These are phyloP conservation scores for Picus viridis DNA, from an alignment of 2,797 vertebrate genomes.

Conservation along the genomic window DNA sequence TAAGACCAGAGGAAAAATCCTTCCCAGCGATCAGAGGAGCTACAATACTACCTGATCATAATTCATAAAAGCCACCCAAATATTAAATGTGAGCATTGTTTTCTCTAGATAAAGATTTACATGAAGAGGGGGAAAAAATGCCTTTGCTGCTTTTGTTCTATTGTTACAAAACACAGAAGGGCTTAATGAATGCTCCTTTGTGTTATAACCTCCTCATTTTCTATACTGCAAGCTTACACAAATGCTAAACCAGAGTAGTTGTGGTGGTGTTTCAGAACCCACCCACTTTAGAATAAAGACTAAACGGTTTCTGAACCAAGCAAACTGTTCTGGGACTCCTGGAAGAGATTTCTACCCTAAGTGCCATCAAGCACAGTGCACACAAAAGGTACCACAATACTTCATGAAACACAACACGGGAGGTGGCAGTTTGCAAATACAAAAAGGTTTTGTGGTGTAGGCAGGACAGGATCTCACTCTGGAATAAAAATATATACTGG, in stretches of 20 bases:
- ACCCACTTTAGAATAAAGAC: neutral
- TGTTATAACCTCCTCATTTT: neutral
- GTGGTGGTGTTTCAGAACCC: neutral
- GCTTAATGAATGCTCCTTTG: neutral
- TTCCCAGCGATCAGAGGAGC: neutral
- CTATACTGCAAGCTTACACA: neutral
- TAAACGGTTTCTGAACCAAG: neutral
- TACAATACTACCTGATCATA: neutral
- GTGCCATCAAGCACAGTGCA: neutral
- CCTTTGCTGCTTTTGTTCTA: slow-evolving; percentile 4
- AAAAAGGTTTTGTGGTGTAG: neutral
- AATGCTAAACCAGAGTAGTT: neutral
- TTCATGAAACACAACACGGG: accelerated
- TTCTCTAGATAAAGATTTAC: neutral
- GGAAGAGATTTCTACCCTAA: neutral
- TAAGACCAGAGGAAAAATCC: neutral
- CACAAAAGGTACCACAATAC: too few species aligned
- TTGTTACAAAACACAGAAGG: neutral
- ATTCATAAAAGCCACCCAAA: neutral
- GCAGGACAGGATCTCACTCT: neutral
- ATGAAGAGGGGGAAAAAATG: neutral
- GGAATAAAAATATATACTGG: neutral
- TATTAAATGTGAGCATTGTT: neutral
- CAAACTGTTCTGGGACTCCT: neutral
- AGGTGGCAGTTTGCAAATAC: neutral